Evolutionary conservation across 2,797 vertebrate species (phyloP).

Genomic region (Xenopus petersii): DNA sequence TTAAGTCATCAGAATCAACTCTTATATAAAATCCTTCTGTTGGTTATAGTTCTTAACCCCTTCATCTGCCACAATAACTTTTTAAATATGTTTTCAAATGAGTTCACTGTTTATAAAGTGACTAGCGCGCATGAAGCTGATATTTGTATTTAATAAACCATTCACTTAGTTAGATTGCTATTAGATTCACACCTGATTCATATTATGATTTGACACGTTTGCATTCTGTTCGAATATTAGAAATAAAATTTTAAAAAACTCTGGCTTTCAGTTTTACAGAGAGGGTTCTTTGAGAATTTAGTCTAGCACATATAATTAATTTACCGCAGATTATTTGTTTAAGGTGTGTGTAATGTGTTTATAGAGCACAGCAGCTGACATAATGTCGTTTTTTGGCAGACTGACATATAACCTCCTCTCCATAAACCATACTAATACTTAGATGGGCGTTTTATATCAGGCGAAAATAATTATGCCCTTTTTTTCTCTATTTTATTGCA

Average conservation of each 20-base stretch:
- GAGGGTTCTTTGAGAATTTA: conserved; percentile 38
- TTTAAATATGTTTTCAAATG: conserved; percentile 49
- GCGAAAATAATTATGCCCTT: conserved; percentile 62
- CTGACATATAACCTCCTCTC: conserved; percentile 55
- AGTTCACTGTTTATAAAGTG: conserved; percentile 58
- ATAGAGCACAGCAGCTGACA: conserved; percentile 67
- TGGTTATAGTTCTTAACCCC: conserved; percentile 26
- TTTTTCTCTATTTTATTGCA: conserved; percentile 37
- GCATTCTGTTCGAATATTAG: conserved; percentile 54
- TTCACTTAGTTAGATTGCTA: not conserved
- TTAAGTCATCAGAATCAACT: no score
- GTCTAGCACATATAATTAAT: conserved; percentile 60
- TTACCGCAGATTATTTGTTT: conserved; percentile 70
- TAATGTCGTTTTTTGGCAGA: conserved; percentile 73
- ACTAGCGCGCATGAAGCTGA: conserved; percentile 51
- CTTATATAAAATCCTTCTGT: no score
- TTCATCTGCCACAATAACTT: conserved; percentile 51
- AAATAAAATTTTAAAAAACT: conserved; percentile 30
- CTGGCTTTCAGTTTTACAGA: conserved; percentile 46
- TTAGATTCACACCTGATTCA: conserved; percentile 28
- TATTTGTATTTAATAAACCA: conserved; percentile 25
- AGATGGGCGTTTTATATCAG: conserved; percentile 59
- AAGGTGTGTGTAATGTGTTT: conserved; percentile 74
- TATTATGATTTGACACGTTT: conserved; percentile 40
- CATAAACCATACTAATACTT: conserved; percentile 24